Evolutionary conservation across 1,140 invertebrate genomes (phyloP), one percentile per base, ranked within the genome.

Genomic region (Thaumatotibia leucotreta): DNA sequence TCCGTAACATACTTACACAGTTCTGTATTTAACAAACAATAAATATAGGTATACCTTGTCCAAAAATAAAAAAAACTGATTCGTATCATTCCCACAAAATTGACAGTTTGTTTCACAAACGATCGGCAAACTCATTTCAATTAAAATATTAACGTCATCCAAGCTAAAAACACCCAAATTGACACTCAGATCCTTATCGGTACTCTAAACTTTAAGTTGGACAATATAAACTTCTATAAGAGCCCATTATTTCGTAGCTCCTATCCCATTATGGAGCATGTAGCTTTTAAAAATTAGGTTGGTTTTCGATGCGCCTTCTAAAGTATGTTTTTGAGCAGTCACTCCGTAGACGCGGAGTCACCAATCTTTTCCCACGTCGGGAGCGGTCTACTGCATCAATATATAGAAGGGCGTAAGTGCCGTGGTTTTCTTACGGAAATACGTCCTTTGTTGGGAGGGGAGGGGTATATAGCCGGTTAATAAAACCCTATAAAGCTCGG

Each of bases 401-500:
- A 20, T 20, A 20, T 8, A 20, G 17, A 45, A 8, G 6, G 39
- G 17, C 39, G 17, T 20, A 45, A 20, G 6, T 6, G 17, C 0
- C 39, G 5, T 4, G 17, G 14, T 45, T 45, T 45, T 45, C 20
- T 8, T 45, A 45, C 20, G 14, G 5, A 45, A 45, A 45, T 45
- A 45, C 20, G 39, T 45, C 39, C 5, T 45, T 45, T 45, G 39
- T 14, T 45, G 39, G 14, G 39, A 20, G 17, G 39, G 20, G 6
- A 17, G 39, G 9, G 14, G 39, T 45, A 45, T 45, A 45, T 45
- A 45, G 39, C 39, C 17, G 39, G 14, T 84, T 87, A 84, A 85
- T 88, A 86, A 86, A 84, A 86, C 77, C 80, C 76, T 84, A 83
- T 86, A 87, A 84, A 88, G 39, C 14, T 45, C 39, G 11, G 39